phyloP scores from a whole-genome alignment of 1,140 invertebrate species.

The Drosophila subobscura region DNA sequence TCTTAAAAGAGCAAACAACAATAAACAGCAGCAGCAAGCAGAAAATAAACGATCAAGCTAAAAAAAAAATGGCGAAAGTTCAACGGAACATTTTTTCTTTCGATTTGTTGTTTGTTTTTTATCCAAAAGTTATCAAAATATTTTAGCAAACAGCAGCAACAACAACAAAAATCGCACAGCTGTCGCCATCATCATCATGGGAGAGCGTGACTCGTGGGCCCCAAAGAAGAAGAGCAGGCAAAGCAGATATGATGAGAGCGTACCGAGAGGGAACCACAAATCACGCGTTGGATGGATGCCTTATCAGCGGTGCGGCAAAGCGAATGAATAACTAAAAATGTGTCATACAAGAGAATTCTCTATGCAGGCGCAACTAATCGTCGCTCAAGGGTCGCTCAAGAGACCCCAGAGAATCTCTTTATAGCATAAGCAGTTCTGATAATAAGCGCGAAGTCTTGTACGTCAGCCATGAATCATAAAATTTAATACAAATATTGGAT shows the following conservation, averaged over 20 bases:
- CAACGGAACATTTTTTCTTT: constrained; percentile 45
- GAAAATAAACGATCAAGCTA: background rate
- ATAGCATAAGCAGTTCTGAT: background rate
- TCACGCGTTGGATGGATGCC: constrained; percentile 1
- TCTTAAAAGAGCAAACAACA: constrained; percentile 6
- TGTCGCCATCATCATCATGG: constrained; percentile 21
- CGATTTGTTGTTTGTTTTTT: constrained; percentile 14
- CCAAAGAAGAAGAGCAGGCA: constrained; percentile 1
- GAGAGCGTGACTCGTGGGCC: constrained; percentile 24
- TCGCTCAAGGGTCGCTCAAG: background rate
- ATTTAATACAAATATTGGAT: constrained; percentile 13
- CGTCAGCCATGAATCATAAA: constrained; percentile 24
- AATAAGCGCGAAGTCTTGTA: constrained; percentile 20
- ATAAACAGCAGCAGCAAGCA: constrained; percentile 16
- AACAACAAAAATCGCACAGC: constrained; percentile 5
- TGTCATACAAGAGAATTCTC: background rate
- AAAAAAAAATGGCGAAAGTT: constrained; percentile 35
- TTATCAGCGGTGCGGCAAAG: constrained; percentile 43
- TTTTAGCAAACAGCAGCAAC: constrained; percentile 4
- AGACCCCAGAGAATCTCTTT: background rate
- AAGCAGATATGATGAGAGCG: background rate
- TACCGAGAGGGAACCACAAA: no score
- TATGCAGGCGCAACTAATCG: constrained; percentile 21
- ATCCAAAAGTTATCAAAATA: constrained; percentile 2
- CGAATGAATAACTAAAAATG: constrained; percentile 7